Evolutionary conservation across 2,113 vertebrate genomes (phyloP), one percentile per base, ranked within the genome.

Genomic region (Phrynocephalus versicolor): DNA sequence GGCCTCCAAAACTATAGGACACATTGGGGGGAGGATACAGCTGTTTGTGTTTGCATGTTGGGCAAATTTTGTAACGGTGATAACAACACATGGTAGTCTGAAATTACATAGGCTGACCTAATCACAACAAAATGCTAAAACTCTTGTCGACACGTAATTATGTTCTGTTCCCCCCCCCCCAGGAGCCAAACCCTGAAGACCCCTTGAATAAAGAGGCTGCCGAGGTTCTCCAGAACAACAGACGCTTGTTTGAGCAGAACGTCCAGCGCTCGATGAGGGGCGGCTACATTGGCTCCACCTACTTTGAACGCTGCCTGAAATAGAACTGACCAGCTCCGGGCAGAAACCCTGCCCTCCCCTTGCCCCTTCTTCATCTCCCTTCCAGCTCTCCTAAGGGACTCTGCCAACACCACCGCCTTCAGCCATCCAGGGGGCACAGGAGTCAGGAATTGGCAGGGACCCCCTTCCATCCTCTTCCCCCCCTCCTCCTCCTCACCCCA

Each of bases 241-340:
- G 97, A 87, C 96, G 97, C 89, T 97, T 98, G 76, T 98, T 98
- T 37, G 98, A 98, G 95, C 98, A 98, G 96, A 98, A 98, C 10
- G 97, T 98, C 77, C 97, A 97, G 89, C 96, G 98, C 82, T 98
- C 98, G 25, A 97, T 98, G 95, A 92, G 97, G 62, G 98, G 98
- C 3, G 98, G 98, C 83, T 98, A 98, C 88, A 97, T 98, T 58
- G 98, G 98, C 82, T 97, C 98, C 93, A 98, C 97, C 94, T 98
- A 98, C 95, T 98, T 98, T 21, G 98, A 98, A 93, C 97, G 98
- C 94, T 98, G 98, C 96, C 97, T 98, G 83, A 98, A 98, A 97
- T 98, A 98, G 92, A 91, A 88, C 88, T 87, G 76, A 87, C 86
- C 85, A 77, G 86, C 86, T 73, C 88, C 89, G 65, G 84, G 89